Evolutionary conservation across 1,140 invertebrate genomes (phyloP).

Genomic region (Heliconius hewitsoni): DNA sequence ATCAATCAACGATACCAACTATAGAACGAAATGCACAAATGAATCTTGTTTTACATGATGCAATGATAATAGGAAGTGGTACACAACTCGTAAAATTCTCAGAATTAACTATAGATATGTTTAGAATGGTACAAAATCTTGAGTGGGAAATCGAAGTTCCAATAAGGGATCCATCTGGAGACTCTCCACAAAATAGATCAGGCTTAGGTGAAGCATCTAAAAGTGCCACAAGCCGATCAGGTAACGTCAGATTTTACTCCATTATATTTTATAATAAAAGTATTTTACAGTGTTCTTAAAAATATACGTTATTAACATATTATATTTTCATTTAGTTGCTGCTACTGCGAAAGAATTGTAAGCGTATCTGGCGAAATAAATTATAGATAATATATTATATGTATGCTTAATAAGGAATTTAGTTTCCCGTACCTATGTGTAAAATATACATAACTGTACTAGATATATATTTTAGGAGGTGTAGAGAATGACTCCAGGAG

Average conservation of each 20-base stretch:
- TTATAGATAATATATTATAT: background rate
- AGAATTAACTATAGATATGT: conserved; percentile 99
- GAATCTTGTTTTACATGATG: conserved; percentile 95
- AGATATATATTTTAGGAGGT: conserved; percentile 62
- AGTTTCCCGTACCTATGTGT: background rate
- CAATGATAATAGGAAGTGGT: conserved; percentile 96
- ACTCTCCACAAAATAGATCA: conserved; percentile 89
- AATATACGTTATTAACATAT: background rate
- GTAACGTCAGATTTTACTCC: background rate
- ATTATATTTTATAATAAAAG: background rate
- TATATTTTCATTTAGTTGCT: background rate
- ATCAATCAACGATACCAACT: conserved; percentile 87
- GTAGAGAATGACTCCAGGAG: conserved; percentile 84
- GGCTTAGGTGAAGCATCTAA: conserved; percentile 66
- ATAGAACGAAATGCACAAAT: conserved; percentile 92
- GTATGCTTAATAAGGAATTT: background rate
- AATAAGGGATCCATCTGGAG: conserved; percentile 83
- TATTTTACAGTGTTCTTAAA: background rate
- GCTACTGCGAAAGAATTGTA: background rate
- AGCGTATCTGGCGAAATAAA: background rate
- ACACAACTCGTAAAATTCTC: conserved; percentile 98
- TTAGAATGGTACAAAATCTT: conserved; percentile 96
- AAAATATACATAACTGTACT: background rate
- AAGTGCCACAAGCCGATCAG: background rate
- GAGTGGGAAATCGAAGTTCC: conserved; percentile 89